Base-by-base conservation (phyloP, 2,797 vertebrate genomes). In the Rhabdophis nuchalis region DNA sequence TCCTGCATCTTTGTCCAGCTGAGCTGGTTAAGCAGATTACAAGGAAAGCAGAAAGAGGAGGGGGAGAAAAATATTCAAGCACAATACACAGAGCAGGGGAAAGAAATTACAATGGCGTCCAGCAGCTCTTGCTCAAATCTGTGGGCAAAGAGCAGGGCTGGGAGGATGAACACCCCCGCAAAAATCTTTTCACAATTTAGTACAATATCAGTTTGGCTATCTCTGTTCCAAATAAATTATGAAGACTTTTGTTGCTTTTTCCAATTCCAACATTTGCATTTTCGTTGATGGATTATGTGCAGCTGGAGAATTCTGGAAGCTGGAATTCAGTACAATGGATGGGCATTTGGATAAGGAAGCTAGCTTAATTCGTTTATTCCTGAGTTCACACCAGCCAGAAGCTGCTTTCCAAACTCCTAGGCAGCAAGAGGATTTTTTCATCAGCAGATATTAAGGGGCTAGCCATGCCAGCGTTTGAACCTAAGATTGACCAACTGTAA, bases 11-110 rank as follows among this genome's bases (percentile, higher is more conserved):
- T 85, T 91, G 88, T 82, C 90, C 90, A 90, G 46, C 91, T 53
- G 85, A 86, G 92, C 93, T 92, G 87, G 91, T 95, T 94, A 95
- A 93, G 85, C 93, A 90, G 93, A 96, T 93, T 94, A 91, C 90
- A 72, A 58, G 4, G 92, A 77, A 89, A 52, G 72, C 88, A 92
- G 57, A 53, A 93, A 85, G 20, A 20, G 18, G 52, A 46, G 91
- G 54, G n/a, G 32, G 1, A 10, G n/a, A 23, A 46, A 91, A 95
- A 90, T 54, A 92, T 27, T 86, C 93, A 89, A 86, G 20, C 32
- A 56, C 91, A 91, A 91, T 92, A 41, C 16, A 29, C 53, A 56
- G 46, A 89, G 85, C 60, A 86, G 8, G 50, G 20, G 3, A 87
- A 92, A 36, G 29, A 77, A 82, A 87, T 57, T 86, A 87, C 88